Conservation (phyloP, 2,113 vertebrate species). For the Damaliscus lunatus region DNA sequence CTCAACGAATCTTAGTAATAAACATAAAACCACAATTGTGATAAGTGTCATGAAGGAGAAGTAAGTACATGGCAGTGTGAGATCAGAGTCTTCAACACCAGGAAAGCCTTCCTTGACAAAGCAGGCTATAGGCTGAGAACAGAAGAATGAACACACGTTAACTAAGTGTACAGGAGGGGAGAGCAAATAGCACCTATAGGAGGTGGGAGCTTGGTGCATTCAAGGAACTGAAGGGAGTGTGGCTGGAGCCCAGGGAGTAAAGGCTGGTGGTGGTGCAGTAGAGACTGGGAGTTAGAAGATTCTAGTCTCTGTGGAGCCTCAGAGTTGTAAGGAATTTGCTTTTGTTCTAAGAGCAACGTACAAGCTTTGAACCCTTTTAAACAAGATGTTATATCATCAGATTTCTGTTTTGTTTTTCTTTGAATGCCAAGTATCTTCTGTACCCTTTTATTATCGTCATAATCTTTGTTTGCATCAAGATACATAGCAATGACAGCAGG, state of each 20-base stretch:
- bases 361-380: neutral
- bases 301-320: neutral
- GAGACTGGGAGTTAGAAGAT: neutral
- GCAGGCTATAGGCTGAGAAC: neutral
- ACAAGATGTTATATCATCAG: neutral
- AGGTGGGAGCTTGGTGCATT: neutral
- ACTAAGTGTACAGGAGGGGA: accelerated
- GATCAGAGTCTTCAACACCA: neutral
- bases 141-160: neutral
- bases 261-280: neutral
- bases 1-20: neutral
- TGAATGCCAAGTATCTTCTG: conserved; percentile 53
- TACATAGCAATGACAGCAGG: conserved; percentile 63
- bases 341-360: neutral
- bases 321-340: neutral
- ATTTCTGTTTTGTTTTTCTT: neutral
- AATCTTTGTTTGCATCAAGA: conserved; percentile 58
- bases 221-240: neutral
- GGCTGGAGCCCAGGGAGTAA: neutral
- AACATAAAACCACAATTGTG: neutral
- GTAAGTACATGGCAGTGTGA: neutral
- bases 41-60: neutral
- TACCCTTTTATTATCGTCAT: conserved; percentile 54
- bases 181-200: neutral
- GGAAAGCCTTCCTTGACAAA: neutral